Evolutionary conservation across 2,113 vertebrate genomes (phyloP), one percentile per base, ranked within the genome.

Genomic region (Numida meleagris): DNA sequence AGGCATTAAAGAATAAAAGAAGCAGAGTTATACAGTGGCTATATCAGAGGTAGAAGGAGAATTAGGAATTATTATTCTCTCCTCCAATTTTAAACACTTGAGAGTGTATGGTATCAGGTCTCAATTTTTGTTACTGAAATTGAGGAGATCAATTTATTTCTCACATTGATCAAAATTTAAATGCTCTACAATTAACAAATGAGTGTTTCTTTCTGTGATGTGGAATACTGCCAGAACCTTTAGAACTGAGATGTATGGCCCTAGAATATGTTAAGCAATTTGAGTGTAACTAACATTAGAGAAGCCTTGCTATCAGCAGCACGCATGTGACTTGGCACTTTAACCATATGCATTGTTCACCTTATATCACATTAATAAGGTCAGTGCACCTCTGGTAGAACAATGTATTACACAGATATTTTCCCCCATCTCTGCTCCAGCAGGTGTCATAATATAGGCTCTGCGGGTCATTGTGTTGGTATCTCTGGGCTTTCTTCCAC

Each of bases 401-500:
- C 14, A 33, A 81, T 61, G 17, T 74, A 36, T 23, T 33, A 55
- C 76, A 58, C 62, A 81, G 72, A 55, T 80, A 33, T 58, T 88
- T 33, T 10, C 38, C 29, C 31, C 48, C 21, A 12, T 36, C 33
- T 45, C 68, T 75, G 25, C 57, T 77, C 34, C 51, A 72, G 46
- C 17, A 4, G 11, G 7, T 57, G 62, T 25, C 62, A 71, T 6
- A 12, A 48, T 8, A 1, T 75, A 93, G 70, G 81, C 51, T 87
- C 57, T 29, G 13, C 38, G 66, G 91, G 92, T 96, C 85, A 58
- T 1, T 58, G 70, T 82, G 79, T 63, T 88, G 81, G 51, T 73
- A n/a, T 58, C 67, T 86, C 87, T 71, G 89, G 57, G 82, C 59
- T 94, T 93, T 80, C 85, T 93, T 86, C 85, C 43, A 27, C 82